These are phyloP conservation scores for Thomomys bottae DNA, from an alignment of 2,113 vertebrate genomes.

Conservation along the genomic window DNA sequence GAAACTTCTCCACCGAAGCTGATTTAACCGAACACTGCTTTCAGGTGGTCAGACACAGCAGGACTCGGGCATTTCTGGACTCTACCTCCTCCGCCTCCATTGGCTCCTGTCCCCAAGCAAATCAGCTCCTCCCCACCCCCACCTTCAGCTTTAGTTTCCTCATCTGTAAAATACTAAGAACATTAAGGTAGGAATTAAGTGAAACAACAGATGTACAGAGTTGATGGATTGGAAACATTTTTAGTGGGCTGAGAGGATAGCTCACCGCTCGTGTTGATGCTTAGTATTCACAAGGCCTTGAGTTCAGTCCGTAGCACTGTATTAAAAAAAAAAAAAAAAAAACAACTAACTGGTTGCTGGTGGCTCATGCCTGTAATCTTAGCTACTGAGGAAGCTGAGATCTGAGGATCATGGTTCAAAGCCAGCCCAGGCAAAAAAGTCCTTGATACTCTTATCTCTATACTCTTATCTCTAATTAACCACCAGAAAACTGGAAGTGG, in stretches of 20 bases:
- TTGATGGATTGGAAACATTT: neutral
- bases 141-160: slow-evolving; percentile 17
- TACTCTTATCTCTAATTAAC: too few relatives aligned
- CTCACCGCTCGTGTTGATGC: neutral
- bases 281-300: neutral
- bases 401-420: too few relatives aligned
- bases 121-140: neutral
- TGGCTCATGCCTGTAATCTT: too few relatives aligned
- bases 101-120: neutral
- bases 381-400: too few relatives aligned
- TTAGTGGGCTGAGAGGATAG: neutral
- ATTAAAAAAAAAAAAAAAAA: neutral
- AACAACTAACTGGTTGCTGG: too few relatives aligned
- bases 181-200: neutral
- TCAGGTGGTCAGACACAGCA: slow-evolving; percentile 43
- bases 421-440: too few relatives aligned
- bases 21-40: slow-evolving; percentile 23
- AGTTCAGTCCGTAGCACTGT: neutral
- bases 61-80: slow-evolving; percentile 17
- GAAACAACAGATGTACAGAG: neutral
- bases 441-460: too few relatives aligned
- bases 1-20: neutral
- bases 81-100: slow-evolving; percentile 6
- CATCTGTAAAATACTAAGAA: slow-evolving; percentile 13
- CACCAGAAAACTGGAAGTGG: too few relatives aligned